These are phyloP conservation scores for Ceratina japonica DNA, from an alignment of 1,140 invertebrate species.

Conservation along the genomic window DNA sequence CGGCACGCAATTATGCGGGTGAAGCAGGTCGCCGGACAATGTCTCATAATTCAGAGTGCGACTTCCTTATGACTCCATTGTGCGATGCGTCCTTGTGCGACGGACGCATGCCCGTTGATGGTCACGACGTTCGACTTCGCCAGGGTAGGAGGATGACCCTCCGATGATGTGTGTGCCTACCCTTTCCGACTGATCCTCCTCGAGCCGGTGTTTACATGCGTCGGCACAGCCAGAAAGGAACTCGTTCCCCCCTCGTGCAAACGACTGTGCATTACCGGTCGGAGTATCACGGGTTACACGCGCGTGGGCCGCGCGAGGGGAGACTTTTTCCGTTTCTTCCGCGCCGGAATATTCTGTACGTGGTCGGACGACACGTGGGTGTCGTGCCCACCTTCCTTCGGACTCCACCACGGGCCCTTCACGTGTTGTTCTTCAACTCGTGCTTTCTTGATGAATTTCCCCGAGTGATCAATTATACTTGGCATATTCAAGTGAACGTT, in stretches of 20 bases:
- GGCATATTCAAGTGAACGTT: background rate
- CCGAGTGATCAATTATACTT: conserved; percentile 13
- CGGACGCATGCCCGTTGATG: conserved; percentile 13
- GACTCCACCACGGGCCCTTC: background rate
- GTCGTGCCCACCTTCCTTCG: conserved; percentile 56
- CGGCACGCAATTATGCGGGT: conserved; percentile 55
- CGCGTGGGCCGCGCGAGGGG: conserved; percentile 65
- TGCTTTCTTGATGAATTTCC: conserved; percentile 35
- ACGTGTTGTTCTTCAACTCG: conserved; percentile 10
- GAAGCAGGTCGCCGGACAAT: conserved; percentile 49
- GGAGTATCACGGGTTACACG: conserved; percentile 47
- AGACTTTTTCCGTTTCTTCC: conserved; percentile 58
- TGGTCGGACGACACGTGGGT: conserved; percentile 53
- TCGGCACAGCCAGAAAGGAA: conserved; percentile 65
- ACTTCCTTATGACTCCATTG: conserved; percentile 56
- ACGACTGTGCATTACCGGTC: conserved; percentile 64
- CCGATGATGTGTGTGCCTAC: conserved; percentile 36
- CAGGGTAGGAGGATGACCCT: conserved; percentile 15
- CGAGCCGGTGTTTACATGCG: conserved; percentile 50
- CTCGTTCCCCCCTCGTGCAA: conserved; percentile 62
- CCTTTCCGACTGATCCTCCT: conserved; percentile 6
- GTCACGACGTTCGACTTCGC: background rate
- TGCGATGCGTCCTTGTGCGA: conserved; percentile 45
- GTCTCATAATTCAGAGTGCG: conserved; percentile 58
- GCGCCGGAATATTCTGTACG: conserved; percentile 32